Evolutionary conservation across 2,888 invertebrate genomes (phyloP), one percentile per base, ranked within the genome.

Genomic region (Phlogophora meticulosa): DNA sequence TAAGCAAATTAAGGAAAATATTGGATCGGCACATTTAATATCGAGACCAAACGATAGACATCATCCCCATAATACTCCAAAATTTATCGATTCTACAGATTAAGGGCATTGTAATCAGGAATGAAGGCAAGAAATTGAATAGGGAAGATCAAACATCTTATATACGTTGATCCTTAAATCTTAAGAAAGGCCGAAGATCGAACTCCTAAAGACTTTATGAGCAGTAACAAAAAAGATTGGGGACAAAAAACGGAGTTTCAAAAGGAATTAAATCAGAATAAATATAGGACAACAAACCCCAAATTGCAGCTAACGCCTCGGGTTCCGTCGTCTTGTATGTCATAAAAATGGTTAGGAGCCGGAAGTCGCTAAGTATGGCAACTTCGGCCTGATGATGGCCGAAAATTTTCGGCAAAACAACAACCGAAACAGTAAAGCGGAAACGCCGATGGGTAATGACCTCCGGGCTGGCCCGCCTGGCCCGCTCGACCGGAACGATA

Each of bases 381-480:
- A 73, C 66, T 80, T 68, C 56, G 55, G 62, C 45, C 62, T 66
- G 76, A 75, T 71, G 76, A 82, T 80, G 67, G 72, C 67, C 70
- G 70, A 81, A 82, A 79, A 80, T 72, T 80, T 80, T 80, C 61
- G 43, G 58, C 67, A 73, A 76, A 83, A 84, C 76, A 83, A 78
- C 72, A 78, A 74, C 71, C 76, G 70, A 66, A 77, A 78, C 83
- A 81, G 84, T 77, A 80, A 80, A 78, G 64, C 71, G 82, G 81
- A 83, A 85, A 81, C 83, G 62, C 42, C 71, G 58, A 76, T 80
- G 82, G 81, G 78, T 86, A 85, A 87, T 78, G 86, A 85, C 82
- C 82, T 83, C 81, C 81, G 83, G 78, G 59, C 76, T 78, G 78
- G 74, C 38, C 48, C 76, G 77, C 68, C 73, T 78, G 78, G 74